These are phyloP conservation scores for Melanotaenia nigrans DNA, from an alignment of 2,797 vertebrate genomes.

Conservation along the genomic window DNA sequence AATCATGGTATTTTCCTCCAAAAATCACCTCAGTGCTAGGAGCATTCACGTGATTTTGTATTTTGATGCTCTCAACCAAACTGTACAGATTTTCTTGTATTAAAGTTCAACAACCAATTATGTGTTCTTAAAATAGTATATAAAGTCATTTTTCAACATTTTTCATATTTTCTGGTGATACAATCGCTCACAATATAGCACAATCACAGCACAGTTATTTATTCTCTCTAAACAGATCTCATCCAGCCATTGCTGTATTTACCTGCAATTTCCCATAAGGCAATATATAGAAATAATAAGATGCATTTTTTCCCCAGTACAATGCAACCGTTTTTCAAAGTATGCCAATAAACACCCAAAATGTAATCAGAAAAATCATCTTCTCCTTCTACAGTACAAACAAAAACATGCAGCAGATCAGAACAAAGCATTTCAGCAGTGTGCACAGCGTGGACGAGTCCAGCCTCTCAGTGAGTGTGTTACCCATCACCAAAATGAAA, in stretches of 20 bases:
- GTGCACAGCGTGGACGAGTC: constrained; percentile 37
- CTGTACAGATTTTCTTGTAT: no score
- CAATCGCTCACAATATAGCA: neutral
- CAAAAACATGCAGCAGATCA: constrained; percentile 40
- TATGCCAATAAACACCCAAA: neutral
- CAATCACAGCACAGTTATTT: neutral
- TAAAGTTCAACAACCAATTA: neutral
- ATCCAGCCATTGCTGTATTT: neutral
- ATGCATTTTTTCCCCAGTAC: neutral
- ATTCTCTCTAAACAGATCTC: neutral
- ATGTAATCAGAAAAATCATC: constrained; percentile 3
- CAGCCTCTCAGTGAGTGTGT: constrained; percentile 25
- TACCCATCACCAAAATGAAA: constrained; percentile 29
- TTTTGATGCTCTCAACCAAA: neutral
- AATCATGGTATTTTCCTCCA: neutral
- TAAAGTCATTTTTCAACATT: neutral
- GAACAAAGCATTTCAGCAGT: constrained; percentile 61
- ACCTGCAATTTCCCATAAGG: neutral
- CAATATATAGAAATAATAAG: neutral
- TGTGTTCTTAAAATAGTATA: no score
- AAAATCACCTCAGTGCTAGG: neutral
- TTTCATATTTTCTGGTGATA: neutral
- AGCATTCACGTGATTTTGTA: neutral
- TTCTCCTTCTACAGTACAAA: constrained; percentile 23
- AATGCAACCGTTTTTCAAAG: neutral